A percentile compares a stretch with the other conserved stretches of the same genome.
Conservation (phyloP, 2,797 vertebrate genomes). For the Premnoplex brunnescens region DNA sequence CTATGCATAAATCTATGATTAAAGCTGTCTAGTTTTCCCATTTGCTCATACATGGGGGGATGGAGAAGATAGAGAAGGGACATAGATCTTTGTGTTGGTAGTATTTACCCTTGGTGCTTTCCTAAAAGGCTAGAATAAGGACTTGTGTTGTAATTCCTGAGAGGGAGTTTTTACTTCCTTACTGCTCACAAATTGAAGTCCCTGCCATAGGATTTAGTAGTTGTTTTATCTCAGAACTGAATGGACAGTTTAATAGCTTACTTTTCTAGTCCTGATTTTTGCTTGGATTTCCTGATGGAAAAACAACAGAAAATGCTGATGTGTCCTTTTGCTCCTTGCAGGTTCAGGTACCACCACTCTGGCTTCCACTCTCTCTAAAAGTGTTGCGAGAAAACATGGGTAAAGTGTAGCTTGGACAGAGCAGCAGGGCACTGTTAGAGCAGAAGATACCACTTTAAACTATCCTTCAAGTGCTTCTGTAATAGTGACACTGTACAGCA, state of each 20-base stretch:
- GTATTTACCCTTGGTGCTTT: neutral
- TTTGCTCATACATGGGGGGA: neutral
- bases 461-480: neutral
- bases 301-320: neutral
- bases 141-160: neutral
- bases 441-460: neutral
- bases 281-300: neutral
- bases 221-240: neutral
- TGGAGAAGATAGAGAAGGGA: neutral
- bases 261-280: neutral
- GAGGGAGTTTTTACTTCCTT: conserved; percentile 1
- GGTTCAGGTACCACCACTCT: neutral
- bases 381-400: neutral
- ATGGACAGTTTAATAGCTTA: neutral
- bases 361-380: neutral
- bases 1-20: neutral
- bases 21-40: neutral
- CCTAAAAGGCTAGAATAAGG: neutral
- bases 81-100: neutral
- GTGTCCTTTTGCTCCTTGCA: neutral
- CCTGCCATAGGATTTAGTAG: neutral
- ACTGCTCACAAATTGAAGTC: neutral
- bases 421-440: neutral
- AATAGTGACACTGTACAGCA: neutral
- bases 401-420: neutral